These are phyloP conservation scores for Hippoglossus hippoglossus DNA, from an alignment of 2,797 vertebrate species.

Conservation along the genomic window DNA sequence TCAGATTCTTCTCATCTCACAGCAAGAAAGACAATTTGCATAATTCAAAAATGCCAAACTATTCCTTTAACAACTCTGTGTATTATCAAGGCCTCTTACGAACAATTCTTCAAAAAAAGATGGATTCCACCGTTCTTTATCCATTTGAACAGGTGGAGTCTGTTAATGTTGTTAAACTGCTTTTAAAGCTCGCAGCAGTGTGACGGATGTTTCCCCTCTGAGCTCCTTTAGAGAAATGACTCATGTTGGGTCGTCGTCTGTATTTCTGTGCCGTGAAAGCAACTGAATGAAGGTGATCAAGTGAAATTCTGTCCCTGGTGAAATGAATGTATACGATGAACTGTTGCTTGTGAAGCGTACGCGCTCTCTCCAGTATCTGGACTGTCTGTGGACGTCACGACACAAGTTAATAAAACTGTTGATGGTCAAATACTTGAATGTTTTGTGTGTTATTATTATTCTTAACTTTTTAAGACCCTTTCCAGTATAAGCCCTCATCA, in stretches of 20 bases:
- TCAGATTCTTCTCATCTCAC: too few species aligned
- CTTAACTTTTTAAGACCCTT: background rate
- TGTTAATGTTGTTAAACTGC: background rate
- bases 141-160: too few species aligned
- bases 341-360: background rate
- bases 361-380: constrained; percentile 77
- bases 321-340: constrained; percentile 41
- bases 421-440: background rate
- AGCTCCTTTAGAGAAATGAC: constrained; percentile 62
- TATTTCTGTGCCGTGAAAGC: constrained; percentile 48
- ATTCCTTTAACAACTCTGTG: too few species aligned
- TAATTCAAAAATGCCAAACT: too few species aligned
- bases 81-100: too few species aligned
- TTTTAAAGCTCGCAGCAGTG: background rate
- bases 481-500: too few species aligned
- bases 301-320: constrained; percentile 29
- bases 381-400: constrained; percentile 35
- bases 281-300: constrained; percentile 18
- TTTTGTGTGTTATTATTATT: too few species aligned
- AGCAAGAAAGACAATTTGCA: too few species aligned
- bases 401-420: constrained; percentile 45
- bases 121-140: too few species aligned
- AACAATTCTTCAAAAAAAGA: too few species aligned
- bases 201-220: constrained; percentile 9
- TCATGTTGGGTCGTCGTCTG: constrained; percentile 76